A percentile compares a stretch with the other conserved stretches of the same genome.
Evolutionary conservation across 2,113 vertebrate species (phyloP).

Genomic region (Hippolais icterina): DNA sequence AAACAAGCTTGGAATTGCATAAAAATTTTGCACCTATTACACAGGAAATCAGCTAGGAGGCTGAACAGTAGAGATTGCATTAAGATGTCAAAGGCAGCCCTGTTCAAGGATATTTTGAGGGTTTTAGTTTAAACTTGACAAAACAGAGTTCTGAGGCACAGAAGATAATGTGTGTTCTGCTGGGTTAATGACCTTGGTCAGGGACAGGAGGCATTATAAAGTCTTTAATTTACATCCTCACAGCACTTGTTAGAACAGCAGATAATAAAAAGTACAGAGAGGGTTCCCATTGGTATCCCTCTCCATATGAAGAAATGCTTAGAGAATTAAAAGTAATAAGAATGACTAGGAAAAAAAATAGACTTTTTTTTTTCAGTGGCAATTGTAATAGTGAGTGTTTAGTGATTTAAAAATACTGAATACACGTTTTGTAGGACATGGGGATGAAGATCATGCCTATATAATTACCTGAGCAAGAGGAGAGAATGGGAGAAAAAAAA

Average conservation of each 20-base stretch:
- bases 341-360: background rate
- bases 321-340: background rate
- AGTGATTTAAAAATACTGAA: background rate
- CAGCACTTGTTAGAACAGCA: background rate
- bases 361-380: background rate
- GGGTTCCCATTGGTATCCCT: background rate
- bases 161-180: background rate
- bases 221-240: background rate
- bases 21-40: slow-evolving; percentile 21
- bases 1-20: slow-evolving; percentile 27
- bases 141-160: background rate
- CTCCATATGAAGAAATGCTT: background rate
- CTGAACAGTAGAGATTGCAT: background rate
- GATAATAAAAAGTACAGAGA: background rate
- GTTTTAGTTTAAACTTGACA: background rate
- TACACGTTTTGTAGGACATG: background rate
- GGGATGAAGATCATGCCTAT: background rate
- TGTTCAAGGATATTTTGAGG: background rate
- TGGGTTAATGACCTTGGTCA: background rate
- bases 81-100: slow-evolving; percentile 28
- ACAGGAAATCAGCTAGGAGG: background rate
- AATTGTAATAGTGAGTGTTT: background rate
- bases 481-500: background rate
- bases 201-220: background rate
- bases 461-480: background rate